Evolutionary conservation across 2,797 vertebrate species (phyloP).

Genomic region (Euthynnus affinis): DNA sequence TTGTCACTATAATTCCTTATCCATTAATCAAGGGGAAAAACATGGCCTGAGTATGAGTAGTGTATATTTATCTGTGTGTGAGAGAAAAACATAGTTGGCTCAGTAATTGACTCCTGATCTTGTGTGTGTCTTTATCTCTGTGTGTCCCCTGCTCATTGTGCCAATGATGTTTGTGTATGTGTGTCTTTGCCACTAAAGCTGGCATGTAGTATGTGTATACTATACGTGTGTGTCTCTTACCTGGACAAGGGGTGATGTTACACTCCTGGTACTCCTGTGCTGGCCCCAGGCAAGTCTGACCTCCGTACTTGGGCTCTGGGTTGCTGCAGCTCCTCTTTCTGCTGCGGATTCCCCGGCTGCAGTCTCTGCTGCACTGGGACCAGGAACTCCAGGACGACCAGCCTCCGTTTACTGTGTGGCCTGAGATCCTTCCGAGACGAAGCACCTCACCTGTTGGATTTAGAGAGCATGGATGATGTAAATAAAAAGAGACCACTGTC

Average conservation of each 20-base stretch:
- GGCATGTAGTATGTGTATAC: neutral
- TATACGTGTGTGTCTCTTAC: constrained; percentile 75
- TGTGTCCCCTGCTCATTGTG: constrained; percentile 2
- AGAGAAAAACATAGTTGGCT: constrained; percentile 11
- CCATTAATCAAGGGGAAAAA: constrained; percentile 57
- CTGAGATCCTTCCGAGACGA: constrained; percentile 90
- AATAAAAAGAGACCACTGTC: neutral
- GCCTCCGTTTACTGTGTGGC: constrained; percentile 92
- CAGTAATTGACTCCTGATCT: constrained; percentile 25
- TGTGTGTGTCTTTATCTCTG: constrained; percentile 19
- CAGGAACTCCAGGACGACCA: constrained; percentile 95
- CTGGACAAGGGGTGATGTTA: constrained; percentile 96
- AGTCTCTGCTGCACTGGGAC: constrained; percentile 97
- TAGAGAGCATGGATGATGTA: neutral
- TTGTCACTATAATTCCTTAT: constrained; percentile 51
- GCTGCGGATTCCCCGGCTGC: constrained; percentile 93
- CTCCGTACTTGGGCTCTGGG: constrained; percentile 94
- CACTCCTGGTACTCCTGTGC: constrained; percentile 96
- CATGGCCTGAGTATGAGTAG: constrained; percentile 18
- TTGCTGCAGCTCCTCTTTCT: constrained; percentile 94
- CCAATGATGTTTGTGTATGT: neutral
- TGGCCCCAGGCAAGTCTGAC: constrained; percentile 91
- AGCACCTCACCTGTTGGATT: constrained; percentile 89
- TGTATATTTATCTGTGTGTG: constrained; percentile 39
- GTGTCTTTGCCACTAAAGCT: neutral